phyloP scores from a whole-genome alignment of 2,888 invertebrate genomes.

The Drosophila paranaensis region DNA sequence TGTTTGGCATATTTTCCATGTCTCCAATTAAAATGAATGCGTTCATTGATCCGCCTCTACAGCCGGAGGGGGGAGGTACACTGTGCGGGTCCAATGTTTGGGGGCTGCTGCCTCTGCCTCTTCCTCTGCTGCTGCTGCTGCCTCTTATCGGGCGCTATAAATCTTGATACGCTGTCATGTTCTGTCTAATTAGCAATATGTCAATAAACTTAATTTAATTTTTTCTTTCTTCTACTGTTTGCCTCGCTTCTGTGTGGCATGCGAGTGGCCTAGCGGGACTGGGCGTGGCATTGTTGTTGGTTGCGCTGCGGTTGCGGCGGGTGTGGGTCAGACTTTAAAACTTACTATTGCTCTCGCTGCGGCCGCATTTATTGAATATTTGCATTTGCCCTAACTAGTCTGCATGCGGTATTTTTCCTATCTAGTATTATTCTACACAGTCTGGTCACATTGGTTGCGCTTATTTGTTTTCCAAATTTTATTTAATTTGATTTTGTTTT shows the following conservation, averaged over 20 bases:
- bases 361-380: slow-evolving; percentile 50
- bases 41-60: slow-evolving; percentile 74
- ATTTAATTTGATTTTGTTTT: slow-evolving; percentile 6
- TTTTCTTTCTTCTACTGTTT: slow-evolving; percentile 43
- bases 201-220: slow-evolving; percentile 83
- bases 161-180: slow-evolving; percentile 84
- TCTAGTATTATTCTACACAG: slow-evolving; percentile 23
- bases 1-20: slow-evolving; percentile 79
- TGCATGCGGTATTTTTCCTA: slow-evolving; percentile 36
- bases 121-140: slow-evolving; percentile 47
- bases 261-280: slow-evolving; percentile 13
- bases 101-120: slow-evolving; percentile 44
- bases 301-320: not conserved
- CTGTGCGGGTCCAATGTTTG: slow-evolving; percentile 23
- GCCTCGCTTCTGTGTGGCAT: slow-evolving; percentile 46
- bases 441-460: slow-evolving; percentile 3
- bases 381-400: slow-evolving; percentile 33
- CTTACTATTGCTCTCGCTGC: slow-evolving; percentile 21
- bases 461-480: slow-evolving; percentile 5
- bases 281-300: slow-evolving; percentile 22
- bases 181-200: slow-evolving; percentile 84
- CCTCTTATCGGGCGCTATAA: slow-evolving; percentile 79
- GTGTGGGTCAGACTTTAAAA: slow-evolving; percentile 43
- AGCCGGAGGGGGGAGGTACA: not conserved
- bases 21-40: slow-evolving; percentile 82